Percentiles rank a stretch among this genome's conserved stretches.
Evolutionary conservation across 2,888 invertebrate genomes (phyloP).

Genomic region (Callimorpha dominula): DNA sequence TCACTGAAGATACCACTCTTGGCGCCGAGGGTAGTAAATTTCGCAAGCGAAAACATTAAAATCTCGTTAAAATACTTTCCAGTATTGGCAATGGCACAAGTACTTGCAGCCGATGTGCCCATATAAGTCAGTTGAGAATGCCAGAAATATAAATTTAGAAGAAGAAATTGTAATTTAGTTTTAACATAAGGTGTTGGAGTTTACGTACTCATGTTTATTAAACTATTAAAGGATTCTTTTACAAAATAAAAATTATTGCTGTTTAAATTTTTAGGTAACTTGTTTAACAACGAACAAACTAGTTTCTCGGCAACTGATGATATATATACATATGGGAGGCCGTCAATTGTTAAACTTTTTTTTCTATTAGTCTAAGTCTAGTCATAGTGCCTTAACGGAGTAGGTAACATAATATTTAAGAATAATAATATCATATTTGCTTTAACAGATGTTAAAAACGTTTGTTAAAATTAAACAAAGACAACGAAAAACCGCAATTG

Average conservation of each 20-base stretch:
- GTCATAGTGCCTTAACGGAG: no score
- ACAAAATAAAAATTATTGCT: neutral
- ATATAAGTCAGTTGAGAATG: constrained; percentile 47
- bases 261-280: neutral
- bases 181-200: neutral
- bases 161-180: constrained; percentile 23
- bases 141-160: constrained; percentile 40
- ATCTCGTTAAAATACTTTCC: constrained; percentile 76
- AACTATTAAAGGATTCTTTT: neutral
- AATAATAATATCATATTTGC: neutral
- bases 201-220: neutral
- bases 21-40: constrained; percentile 77
- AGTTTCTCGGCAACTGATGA: neutral
- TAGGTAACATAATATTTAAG: neutral
- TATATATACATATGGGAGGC: neutral
- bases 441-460: neutral
- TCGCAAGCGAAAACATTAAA: constrained; percentile 76
- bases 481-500: neutral
- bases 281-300: neutral
- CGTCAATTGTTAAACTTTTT: neutral
- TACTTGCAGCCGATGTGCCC: constrained; percentile 44
- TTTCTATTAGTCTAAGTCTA: neutral
- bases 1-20: constrained; percentile 60
- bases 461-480: neutral
- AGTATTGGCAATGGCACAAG: constrained; percentile 62